Evolutionary conservation across 2,888 invertebrate genomes (phyloP).

Genomic region (Stenolophus ochropezus): DNA sequence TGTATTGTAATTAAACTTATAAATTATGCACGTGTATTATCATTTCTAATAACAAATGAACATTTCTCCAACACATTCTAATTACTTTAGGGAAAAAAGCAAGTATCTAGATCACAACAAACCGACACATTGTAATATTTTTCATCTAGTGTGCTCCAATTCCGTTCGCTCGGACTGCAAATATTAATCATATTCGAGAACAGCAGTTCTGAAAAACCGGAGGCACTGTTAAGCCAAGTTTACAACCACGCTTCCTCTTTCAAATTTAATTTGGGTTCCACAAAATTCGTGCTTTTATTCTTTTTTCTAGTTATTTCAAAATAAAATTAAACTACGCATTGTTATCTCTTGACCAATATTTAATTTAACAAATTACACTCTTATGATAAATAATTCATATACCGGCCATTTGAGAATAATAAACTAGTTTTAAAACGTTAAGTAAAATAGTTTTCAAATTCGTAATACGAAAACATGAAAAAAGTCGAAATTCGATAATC

Average conservation of each 20-base stretch:
- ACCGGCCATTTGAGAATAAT: too few relatives aligned
- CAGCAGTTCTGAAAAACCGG: conserved; percentile 48
- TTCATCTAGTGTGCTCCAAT: conserved; percentile 30
- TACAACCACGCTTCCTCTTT: background rate
- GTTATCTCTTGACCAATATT: too few relatives aligned
- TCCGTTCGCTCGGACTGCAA: conserved; percentile 19
- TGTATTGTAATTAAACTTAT: background rate
- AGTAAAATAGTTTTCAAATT: too few relatives aligned
- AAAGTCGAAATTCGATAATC: too few relatives aligned
- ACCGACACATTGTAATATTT: conserved; percentile 44
- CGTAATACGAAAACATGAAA: too few relatives aligned
- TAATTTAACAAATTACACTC: too few relatives aligned
- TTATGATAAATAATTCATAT: too few relatives aligned
- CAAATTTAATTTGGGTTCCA: background rate
- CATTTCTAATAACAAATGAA: conserved; percentile 18
- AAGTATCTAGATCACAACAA: conserved; percentile 44
- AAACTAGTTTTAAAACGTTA: too few relatives aligned
- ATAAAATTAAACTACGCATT: too few relatives aligned
- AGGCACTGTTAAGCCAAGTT: conserved; percentile 25
- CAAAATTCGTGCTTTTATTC: background rate
- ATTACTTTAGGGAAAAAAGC: conserved; percentile 6
- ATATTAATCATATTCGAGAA: conserved; percentile 52
- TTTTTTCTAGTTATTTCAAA: too few relatives aligned
- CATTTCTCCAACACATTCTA: conserved; percentile 44
- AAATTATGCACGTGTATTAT: conserved; percentile 4